Conservation (phyloP, 2,888 invertebrate genomes). For the Oscheius sp. region DNA sequence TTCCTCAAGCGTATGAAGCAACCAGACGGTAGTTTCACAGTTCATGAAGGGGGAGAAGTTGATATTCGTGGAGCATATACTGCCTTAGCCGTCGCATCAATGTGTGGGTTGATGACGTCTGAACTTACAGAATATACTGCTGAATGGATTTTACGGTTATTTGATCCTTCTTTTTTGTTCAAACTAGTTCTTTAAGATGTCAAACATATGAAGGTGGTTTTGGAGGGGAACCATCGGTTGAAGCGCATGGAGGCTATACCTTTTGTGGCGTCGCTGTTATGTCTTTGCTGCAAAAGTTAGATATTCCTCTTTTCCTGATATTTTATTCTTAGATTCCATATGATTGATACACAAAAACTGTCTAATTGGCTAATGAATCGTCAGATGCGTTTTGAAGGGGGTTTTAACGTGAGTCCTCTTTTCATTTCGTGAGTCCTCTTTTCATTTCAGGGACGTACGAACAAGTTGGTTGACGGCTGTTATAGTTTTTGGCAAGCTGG, state of each 20-base stretch:
- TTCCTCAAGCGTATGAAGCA: conserved; percentile 84
- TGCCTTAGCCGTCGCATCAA: conserved; percentile 87
- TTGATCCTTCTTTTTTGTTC: not conserved
- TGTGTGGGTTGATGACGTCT: conserved; percentile 81
- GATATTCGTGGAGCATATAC: conserved; percentile 82
- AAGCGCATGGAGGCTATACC: conserved; percentile 99
- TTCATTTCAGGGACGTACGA: conserved; percentile 83
- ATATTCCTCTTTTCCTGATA: not conserved
- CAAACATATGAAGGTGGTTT: conserved; percentile 99
- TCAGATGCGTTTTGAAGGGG: conserved; percentile 93
- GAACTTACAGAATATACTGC: conserved; percentile 85
- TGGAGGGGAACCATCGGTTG: conserved; percentile 89
- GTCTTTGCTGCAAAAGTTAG: conserved; percentile 78
- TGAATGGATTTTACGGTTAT: conserved; percentile 84
- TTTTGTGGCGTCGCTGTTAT: conserved; percentile 94
- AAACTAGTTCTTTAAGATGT: conserved; percentile 77
- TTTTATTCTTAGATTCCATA: conserved; percentile 36
- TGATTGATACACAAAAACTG: conserved; percentile 45
- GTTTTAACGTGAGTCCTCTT: conserved; percentile 77
- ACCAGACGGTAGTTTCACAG: conserved; percentile 87
- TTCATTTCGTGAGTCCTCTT: not conserved
- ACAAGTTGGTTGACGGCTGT: conserved; percentile 97
- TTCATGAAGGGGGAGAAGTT: conserved; percentile 88
- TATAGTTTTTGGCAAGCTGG: conserved; percentile 99
- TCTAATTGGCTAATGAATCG: conserved; percentile 81